A percentile compares a stretch with the other conserved stretches of the same genome.
phyloP scores from a whole-genome alignment of 2,797 vertebrate genomes.

The Acrocephalus scirpaceus region DNA sequence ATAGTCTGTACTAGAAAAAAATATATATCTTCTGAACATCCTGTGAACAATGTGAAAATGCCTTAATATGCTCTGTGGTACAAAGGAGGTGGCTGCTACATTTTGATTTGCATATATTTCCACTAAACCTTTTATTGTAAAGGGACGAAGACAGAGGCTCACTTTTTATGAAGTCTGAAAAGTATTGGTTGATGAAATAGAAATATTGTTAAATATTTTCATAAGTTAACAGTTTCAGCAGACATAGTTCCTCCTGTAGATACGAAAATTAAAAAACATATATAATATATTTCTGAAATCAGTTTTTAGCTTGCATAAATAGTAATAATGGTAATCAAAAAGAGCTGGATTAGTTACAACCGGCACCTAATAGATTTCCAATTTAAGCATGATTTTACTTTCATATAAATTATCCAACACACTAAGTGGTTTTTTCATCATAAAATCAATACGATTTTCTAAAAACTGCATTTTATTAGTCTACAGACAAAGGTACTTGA shows the following conservation, averaged over 20 bases:
- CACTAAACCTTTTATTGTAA: background rate
- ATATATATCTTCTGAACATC: background rate
- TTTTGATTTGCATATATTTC: background rate
- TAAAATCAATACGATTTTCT: constrained; percentile 56
- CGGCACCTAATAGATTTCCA: constrained; percentile 46
- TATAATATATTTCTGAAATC: background rate
- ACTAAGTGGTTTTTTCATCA: constrained; percentile 41
- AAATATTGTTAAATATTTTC: background rate
- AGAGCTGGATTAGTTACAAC: background rate
- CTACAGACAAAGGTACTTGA: background rate
- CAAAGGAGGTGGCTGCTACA: background rate
- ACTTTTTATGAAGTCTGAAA: background rate
- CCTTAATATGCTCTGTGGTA: background rate
- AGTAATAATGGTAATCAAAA: background rate
- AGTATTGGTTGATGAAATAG: background rate
- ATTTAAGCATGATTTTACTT: constrained; percentile 24
- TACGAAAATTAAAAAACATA: background rate
- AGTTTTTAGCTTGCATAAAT: background rate
- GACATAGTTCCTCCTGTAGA: background rate
- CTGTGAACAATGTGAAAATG: background rate
- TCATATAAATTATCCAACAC: constrained; percentile 33
- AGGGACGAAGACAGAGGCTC: background rate
- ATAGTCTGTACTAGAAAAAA: background rate
- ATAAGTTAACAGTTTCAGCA: background rate
- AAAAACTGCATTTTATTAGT: constrained; percentile 53